Conservation (phyloP, 2,113 vertebrate genomes). For the Euleptes europaea region DNA sequence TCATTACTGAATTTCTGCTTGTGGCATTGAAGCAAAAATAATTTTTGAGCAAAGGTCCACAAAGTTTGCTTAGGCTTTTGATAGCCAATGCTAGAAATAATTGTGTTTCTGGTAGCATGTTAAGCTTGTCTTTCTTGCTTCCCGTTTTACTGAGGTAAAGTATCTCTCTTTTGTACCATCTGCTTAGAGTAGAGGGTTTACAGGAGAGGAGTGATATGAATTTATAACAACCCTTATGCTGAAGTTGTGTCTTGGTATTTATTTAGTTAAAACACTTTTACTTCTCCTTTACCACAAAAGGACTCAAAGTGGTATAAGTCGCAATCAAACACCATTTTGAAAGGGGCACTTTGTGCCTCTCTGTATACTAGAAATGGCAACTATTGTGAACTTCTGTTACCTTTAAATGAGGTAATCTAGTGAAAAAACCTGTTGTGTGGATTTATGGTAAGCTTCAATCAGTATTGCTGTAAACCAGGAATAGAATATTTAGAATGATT, state of each 20-base stretch:
- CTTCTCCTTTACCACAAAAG: too few species aligned
- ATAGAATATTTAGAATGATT: not conserved
- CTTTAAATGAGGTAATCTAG: not conserved
- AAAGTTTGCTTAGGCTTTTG: not conserved
- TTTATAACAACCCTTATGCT: not conserved
- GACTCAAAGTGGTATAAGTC: not conserved
- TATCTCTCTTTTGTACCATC: not conserved
- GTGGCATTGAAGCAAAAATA: slow-evolving; percentile 11
- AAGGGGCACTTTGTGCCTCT: not conserved
- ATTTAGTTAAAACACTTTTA: too few species aligned
- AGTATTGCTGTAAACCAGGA: not conserved
- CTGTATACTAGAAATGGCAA: too few species aligned
- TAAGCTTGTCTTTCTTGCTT: not conserved
- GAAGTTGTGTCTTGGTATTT: not conserved
- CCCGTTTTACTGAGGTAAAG: not conserved
- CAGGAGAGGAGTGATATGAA: not conserved
- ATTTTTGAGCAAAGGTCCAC: not conserved
- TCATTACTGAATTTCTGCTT: not conserved
- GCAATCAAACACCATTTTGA: slow-evolving; percentile 9
- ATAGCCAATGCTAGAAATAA: not conserved
- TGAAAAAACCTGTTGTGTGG: not conserved
- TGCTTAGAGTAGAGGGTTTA: not conserved
- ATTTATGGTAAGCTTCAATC: not conserved
- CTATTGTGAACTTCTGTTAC: not conserved
- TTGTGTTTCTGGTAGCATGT: not conserved